Percentiles rank a stretch among this genome's conserved stretches.
Conservation (phyloP, 2,113 vertebrate species). For the Neofelis nebulosa region DNA sequence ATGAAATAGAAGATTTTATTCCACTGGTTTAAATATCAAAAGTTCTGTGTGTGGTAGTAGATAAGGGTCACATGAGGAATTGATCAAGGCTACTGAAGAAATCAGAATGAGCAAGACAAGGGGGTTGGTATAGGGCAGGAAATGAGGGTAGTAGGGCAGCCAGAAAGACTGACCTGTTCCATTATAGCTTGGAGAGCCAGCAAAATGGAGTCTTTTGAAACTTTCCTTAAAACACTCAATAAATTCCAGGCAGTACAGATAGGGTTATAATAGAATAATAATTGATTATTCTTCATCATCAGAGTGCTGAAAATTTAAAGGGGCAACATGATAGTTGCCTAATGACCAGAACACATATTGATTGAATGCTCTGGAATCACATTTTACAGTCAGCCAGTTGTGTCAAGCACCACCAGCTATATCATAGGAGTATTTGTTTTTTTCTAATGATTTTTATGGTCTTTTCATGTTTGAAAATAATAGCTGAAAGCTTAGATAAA, state of each 20-base stretch:
- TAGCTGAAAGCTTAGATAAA: neutral
- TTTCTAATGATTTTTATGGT: neutral
- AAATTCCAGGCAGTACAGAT: neutral
- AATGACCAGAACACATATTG: neutral
- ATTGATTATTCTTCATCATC: neutral
- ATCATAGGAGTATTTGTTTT: neutral
- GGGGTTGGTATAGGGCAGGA: rapidly evolving
- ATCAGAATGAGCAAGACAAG: neutral
- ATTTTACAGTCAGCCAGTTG: neutral
- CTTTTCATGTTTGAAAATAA: neutral
- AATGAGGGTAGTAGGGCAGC: neutral
- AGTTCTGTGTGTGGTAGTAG: neutral
- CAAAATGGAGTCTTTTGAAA: neutral
- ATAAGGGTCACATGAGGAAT: neutral
- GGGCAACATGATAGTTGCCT: neutral
- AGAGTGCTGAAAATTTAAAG: neutral
- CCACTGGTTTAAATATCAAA: neutral
- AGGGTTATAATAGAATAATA: neutral
- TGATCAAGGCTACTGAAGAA: neutral
- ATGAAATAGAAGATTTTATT: neutral
- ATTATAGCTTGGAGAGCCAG: neutral
- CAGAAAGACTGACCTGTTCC: neutral
- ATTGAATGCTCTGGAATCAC: neutral
- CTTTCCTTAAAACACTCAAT: neutral
- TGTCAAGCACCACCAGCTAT: neutral